Evolutionary conservation across 2,888 invertebrate genomes (phyloP), one percentile per base, ranked within the genome.

Genomic region (Eurytoma adleriae): DNA sequence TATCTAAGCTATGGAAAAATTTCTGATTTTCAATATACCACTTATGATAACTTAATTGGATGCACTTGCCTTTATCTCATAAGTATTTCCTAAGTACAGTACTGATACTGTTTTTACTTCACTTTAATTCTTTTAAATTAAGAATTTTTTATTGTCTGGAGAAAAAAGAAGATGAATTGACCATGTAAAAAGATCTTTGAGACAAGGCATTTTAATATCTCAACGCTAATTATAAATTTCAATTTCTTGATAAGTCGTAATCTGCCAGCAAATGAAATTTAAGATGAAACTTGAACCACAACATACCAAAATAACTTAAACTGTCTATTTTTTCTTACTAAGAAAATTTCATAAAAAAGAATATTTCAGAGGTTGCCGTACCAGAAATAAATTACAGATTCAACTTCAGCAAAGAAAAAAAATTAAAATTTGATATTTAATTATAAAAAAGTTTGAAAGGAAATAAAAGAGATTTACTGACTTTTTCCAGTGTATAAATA

Each of bases 261-360:
- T 3, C n/a, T 30, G 57, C 24, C 61, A 54, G 27, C 70, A 24
- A 78, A 71, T 66, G 59, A 78, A 78, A 67, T 72, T 71, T 20
- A 74, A 73, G 68, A 73, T 72, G 73, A 62, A 79, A 73, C 66
- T 79, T 79, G 73, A 78, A 78, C 77, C 75, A 78, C 72, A 67
- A 78, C n/a, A 12, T n/a, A 71, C 70, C 24, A 71, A 78, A 78
- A 78, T 78, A 78, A 68, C 67, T 68, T 40, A 54, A 40, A 54
- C 64, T 67, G 56, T 52, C 67, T 72, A 67, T 73, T 78, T 72
- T 73, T 72, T 70, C 62, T 30, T 61, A 2, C 48, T 10, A 75
- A 57, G 68, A 75, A 20, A 20, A 20, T 57, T 66, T 48, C 40
- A 50, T 30, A 27, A 54, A 62, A 30, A 52, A 61, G 13, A 59